Evolutionary conservation across 2,113 vertebrate genomes (phyloP), one percentile per base, ranked within the genome.

Genomic region (Sakesphorus luctuosus): DNA sequence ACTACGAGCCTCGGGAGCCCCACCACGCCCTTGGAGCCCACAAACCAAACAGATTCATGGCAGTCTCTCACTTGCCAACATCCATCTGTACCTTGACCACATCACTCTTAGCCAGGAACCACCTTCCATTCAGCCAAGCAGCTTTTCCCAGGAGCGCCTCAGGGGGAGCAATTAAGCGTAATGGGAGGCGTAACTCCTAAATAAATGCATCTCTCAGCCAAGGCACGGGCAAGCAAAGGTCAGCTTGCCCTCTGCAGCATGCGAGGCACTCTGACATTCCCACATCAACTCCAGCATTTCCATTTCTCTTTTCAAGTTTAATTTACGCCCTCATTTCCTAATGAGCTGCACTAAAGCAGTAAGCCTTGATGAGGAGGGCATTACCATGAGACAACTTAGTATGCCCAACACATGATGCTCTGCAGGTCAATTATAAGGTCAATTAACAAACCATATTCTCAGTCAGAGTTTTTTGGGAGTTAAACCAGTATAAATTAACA

Each of bases 361-460:
- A 50, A 95, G 40, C 61, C 88, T 44, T 85, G 89, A 91, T 71
- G 75, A 68, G 81, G 23, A 87, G 25, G 56, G 53, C 43, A 68
- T 61, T 69, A 56, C 16, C 76, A 66, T n/a, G 81, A 66, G 67
- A 75, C 25, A 24, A 12, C 5, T 85, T 46, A 36, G 49, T 46
- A 33, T 80, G 65, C 40, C 63, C 40, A 59, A 28, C 49, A 62
- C 78, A 43, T 46, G 52, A 29, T 80, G 63, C 11, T 89, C 80
- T 25, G 14, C 53, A 67, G 75, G 90, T 84, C 77, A 81, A 77
- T 93, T 75, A 77, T 25, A 59, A 93, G 81, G 87, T 72, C 65
- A 93, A 93, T 92, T 93, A 95, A 50, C 62, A 93, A 94, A 82
- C 29, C 17, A 4, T 75, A 43, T 79, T 83, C 68, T 69, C 47